Conservation (phyloP, 2,888 invertebrate species). For the Acrobasis consociella region DNA sequence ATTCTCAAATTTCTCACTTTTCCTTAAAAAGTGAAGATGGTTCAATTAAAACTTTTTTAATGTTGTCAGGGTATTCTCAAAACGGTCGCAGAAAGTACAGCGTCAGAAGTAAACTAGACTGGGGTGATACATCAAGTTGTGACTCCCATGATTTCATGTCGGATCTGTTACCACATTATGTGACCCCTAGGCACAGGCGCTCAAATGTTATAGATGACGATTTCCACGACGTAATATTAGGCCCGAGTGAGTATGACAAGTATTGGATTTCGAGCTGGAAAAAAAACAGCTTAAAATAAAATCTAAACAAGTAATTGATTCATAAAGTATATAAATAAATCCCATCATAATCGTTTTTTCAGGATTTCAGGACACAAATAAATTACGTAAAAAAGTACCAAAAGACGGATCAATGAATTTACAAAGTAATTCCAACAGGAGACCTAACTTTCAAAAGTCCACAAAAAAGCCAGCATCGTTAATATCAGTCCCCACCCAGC, state of each 20-base stretch:
- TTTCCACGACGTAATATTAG: constrained; percentile 71
- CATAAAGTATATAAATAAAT: too few relatives aligned
- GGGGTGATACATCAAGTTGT: constrained; percentile 55
- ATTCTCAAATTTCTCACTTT: too few relatives aligned
- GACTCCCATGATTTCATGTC: constrained; percentile 67
- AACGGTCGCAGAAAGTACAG: constrained; percentile 58
- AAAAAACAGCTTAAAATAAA: not conserved
- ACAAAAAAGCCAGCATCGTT: constrained; percentile 51
- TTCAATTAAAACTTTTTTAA: not conserved
- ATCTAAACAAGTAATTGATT: not conserved
- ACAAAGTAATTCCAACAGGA: constrained; percentile 40
- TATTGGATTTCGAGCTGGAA: not conserved
- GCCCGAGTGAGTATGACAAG: constrained; percentile 48
- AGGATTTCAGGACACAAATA: constrained; percentile 47
- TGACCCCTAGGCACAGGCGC: constrained; percentile 67
- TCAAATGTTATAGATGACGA: constrained; percentile 58
- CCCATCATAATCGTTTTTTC: too few relatives aligned
- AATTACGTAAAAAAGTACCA: constrained; percentile 42
- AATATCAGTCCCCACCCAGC: constrained; percentile 48
- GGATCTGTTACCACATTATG: constrained; percentile 73
- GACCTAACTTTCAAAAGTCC: constrained; percentile 43
- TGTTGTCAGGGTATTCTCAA: constrained; percentile 32
- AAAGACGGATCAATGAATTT: constrained; percentile 43
- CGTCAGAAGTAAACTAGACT: constrained; percentile 51
- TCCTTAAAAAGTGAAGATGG: too few relatives aligned